Evolutionary conservation across 1,140 invertebrate genomes (phyloP).

Genomic region (Drosophila guanche): DNA sequence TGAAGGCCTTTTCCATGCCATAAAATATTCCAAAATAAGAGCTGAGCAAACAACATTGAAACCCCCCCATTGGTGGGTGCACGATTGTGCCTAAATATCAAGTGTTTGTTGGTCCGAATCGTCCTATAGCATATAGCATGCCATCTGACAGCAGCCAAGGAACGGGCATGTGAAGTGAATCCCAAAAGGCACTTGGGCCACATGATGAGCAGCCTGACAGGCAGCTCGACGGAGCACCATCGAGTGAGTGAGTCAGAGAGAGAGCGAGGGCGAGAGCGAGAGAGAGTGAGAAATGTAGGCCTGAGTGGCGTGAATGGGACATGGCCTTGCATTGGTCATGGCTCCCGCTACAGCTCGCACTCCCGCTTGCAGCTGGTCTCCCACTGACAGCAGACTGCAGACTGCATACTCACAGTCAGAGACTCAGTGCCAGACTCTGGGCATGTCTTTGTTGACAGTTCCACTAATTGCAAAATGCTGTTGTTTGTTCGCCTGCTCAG

Average conservation of each 20-base stretch:
- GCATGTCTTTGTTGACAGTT: slow-evolving; percentile 70
- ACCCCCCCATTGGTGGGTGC: background rate
- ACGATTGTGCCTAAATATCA: slow-evolving; percentile 8
- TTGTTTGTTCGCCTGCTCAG: slow-evolving; percentile 54
- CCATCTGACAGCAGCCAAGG: too few species aligned
- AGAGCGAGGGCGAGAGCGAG: background rate
- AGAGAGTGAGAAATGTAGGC: background rate
- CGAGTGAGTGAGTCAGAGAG: background rate
- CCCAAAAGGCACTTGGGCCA: slow-evolving; percentile 52
- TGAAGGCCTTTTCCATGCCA: too few species aligned
- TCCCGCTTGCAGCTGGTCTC: background rate
- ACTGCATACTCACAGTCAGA: background rate
- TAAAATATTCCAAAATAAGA: too few species aligned
- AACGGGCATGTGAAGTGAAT: slow-evolving; percentile 5
- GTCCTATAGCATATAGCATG: background rate
- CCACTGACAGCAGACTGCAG: background rate
- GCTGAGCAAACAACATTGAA: too few species aligned
- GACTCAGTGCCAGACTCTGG: slow-evolving; percentile 21
- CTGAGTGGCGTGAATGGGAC: slow-evolving; percentile 52
- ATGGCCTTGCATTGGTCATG: slow-evolving; percentile 69
- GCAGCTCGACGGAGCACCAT: slow-evolving; percentile 5
- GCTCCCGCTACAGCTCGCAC: slow-evolving; percentile 1
- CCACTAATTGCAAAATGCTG: slow-evolving; percentile 79
- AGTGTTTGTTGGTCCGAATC: slow-evolving; percentile 18
- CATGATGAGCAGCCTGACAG: slow-evolving; percentile 68